Base-by-base conservation (phyloP, 64 coral and sea anemone genomes). In the Montipora efflorescens region DNA sequence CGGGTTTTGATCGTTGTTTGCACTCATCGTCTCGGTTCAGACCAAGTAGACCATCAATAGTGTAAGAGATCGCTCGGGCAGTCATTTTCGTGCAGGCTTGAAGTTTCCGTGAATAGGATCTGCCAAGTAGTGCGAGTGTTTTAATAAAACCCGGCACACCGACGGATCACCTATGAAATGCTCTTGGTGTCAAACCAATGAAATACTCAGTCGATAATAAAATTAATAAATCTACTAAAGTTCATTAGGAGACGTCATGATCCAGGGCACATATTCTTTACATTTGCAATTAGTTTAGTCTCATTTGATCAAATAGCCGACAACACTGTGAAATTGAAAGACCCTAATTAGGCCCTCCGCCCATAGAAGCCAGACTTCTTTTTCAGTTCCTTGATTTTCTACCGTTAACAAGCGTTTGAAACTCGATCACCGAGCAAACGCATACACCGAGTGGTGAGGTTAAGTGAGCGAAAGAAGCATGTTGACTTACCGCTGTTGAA, bases 191-290 rank as follows among this genome's bases (percentile, higher is more conserved):
- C 79, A 87, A 75, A 83, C 79, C 84, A 95, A 93, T 88, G 87
- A 88, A 93, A 72, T 58, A 50, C 75, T 88, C 55, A 89, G 77
- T 84, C 75, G 96, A 95, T 98, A 98, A 98, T 98, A 80, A 98
- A 98, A 98, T 98, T 98, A 98, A 98, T 94, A 98, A 95, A 95
- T 81, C 82, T 89, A 92, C 86, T 89, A 95, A 98, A 95, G 96
- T 97, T 97, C 96, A 97, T 97, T 94, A 97, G 90, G 75, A 59
- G 67, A 23, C 86, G 78, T 78, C 93, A 95, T 98, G 96, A 98
- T 98, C 94, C 90, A 69, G 76, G 77, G 53, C 86, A 89, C 92
- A 95, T 84, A 88, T 81, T 94, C 96, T 98, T 98, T 97, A 94
- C 96, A 94, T 92, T 97, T 92, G 84, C 88, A 98, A 98, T 98